Evolutionary conservation across 2,888 invertebrate species (phyloP).

Genomic region (Pristionchus arcanus): DNA sequence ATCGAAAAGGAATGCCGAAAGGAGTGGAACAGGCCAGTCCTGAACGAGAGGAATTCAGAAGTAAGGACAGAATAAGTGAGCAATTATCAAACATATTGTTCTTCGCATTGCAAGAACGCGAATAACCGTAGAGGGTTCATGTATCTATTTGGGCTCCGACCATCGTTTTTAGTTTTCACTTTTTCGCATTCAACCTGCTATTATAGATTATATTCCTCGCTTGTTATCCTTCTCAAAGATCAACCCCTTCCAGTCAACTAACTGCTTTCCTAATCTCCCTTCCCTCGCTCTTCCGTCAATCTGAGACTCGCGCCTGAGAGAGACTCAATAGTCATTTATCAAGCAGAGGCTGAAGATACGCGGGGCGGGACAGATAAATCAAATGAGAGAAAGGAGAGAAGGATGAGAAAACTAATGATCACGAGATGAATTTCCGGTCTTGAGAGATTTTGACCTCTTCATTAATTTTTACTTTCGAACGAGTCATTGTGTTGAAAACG

Average conservation of each 20-base stretch:
- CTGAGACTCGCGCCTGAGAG: background rate
- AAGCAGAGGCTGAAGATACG: constrained; percentile 20
- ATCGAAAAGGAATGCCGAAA: no score
- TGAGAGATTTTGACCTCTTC: background rate
- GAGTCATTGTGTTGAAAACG: no score
- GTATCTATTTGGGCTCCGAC: no score
- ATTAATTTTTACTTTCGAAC: background rate
- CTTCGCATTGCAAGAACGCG: no score
- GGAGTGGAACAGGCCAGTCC: no score
- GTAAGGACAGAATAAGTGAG: no score
- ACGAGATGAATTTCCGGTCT: background rate
- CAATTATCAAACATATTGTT: no score
- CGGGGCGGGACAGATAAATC: constrained; percentile 11
- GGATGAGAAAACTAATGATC: background rate
- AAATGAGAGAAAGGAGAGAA: background rate
- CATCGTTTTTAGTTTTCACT: background rate
- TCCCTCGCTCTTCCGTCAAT: background rate
- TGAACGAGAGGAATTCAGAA: no score
- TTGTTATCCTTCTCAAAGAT: no score
- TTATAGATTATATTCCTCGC: background rate
- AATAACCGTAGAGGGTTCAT: no score
- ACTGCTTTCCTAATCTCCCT: background rate
- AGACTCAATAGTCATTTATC: constrained; percentile 49
- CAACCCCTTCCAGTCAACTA: background rate
- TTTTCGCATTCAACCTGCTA: background rate